Base-by-base conservation (phyloP, 2,797 vertebrate genomes). In the Psittacula derbiana region DNA sequence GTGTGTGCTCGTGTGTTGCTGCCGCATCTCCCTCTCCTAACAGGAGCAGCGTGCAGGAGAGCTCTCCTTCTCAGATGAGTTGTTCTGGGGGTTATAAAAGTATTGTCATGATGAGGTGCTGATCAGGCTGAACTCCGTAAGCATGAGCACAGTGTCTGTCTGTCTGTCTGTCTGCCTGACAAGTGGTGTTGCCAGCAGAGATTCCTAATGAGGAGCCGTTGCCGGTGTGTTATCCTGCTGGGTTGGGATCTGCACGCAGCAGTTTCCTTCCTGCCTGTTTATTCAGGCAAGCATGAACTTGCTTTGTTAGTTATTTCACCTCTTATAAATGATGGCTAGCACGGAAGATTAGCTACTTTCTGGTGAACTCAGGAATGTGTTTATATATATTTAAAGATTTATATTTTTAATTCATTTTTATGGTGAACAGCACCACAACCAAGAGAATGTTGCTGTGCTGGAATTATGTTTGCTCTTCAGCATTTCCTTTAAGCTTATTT, bases 191-290 rank as follows among this genome's bases (percentile, higher is more conserved):
- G 20, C 55, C 10, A 23, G 0, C 2, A 1, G 38, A 30, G 93
- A 67, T 58, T 76, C 64, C 58, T 2, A 14, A 12, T 8, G 57
- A 49, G 82, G 82, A 82, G 62, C 55, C 5, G 12, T 11, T n/a
- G 76, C 9, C 0, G 2, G 4, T 3, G 40, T 3, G 5, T 47
- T 38, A 33, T 20, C 64, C 50, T 41, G 16, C 50, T 2, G 4
- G 52, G 66, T 46, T 41, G 89, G 74, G 85, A 84, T 55, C 41
- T 14, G 80, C 9, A 3, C 23, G 0, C 43, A 3, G 80, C 67
- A 5, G 18, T 71, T 94, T 55, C 67, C 88, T 95, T 92, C 90
- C 93, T 92, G 72, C 90, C 86, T 79, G 57, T 81, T 85, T 33
- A 21, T 61, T 65, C 31, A 55, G 90, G 71, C 94, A 60, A 64